Evolutionary conservation across 2,113 vertebrate species (phyloP), one percentile per base, ranked within the genome.

Genomic region (Macquaria ambigua): DNA sequence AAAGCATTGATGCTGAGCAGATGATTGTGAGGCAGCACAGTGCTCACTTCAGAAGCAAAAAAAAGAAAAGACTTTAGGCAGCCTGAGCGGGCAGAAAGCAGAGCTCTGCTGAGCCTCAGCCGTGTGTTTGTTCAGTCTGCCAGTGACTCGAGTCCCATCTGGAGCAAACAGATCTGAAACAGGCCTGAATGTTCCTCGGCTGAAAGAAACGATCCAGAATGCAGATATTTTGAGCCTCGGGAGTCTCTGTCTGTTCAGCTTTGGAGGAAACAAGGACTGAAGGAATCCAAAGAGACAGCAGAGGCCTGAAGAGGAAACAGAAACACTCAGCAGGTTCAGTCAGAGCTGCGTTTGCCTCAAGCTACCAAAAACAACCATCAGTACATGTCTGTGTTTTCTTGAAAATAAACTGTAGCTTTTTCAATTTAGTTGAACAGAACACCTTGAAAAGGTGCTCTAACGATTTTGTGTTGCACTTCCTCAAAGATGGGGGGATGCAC

Each of bases 71-170:
- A 41, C 68, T 77, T 46, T 3, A 18, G 50, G 66, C 43, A 9
- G 59, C 63, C 71, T 74, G 67, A 56, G 46, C 4, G 55, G 74
- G 79, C 50, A 59, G 56, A 55, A 82, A 85, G 77, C 25, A 63
- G 50, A 77, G 75, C 70, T 68, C 31, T 53, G 52, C 75, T 28
- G 53, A 58, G 79, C 74, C 74, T 89, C 72, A 37, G 83, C 83
- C 74, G 87, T 43, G 31, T 77, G 76, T 84, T 81, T 84, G 82
- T 28, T 82, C 82, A 66, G 52, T 41, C 84, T 84, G 84, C 84
- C 81, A 31, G 43, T 39, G 77, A 87, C 75, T 87, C 78, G 64
- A 79, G 75, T 56, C 79, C 88, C 85, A 90, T 87, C 88, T 87
- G 85, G 70, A 82, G 59, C 7, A 0, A 79, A 31, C 84, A 72